Base-by-base conservation (phyloP, 35 echinoderm and acorn worm species). In the Antedon bifida region DNA sequence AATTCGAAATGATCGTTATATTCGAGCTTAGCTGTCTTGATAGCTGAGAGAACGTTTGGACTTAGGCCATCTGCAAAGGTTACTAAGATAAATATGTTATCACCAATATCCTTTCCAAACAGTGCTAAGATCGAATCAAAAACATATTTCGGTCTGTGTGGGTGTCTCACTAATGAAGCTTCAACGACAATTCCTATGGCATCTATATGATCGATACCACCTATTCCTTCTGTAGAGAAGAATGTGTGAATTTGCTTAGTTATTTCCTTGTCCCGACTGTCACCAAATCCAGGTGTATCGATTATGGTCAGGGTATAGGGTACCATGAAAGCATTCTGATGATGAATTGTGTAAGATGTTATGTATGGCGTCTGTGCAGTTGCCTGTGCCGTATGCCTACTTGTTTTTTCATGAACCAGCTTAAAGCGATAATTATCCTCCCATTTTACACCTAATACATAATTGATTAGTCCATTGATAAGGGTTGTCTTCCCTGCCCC, bases 211-310 rank as follows among this genome's bases (percentile, higher is more conserved):
- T 91, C 90, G 19, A 91, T 73, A 10, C 81, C 34, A 29, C 87
- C 64, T 30, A 30, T 29, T 29, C 42, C 85, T 0, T 80, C n/a
- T 33, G 31, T 17, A 23, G 86, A 88, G 81, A 91, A 91, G 45
- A 91, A 91, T 31, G 29, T 34, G 33, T 75, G 80, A 31, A 91
- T 88, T 73, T 88, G 90, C 29, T 91, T 64, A 32, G 81, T 80
- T 81, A 91, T 91, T 21, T 81, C 90, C 76, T 83, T 82, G 32
- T 91, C 90, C 31, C 90, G 74, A 30, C 74, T 91, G 45, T 91
- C 90, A 74, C 90, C 90, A 73, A 91, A 91, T 32, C 90, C 90
- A 19, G 90, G 90, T 21, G 90, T 91, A 46, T 91, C 90, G 36
- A 91, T 88, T 26, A 91, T 85, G 0, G 90, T 91, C 46, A 91